Base-by-base conservation (phyloP, 2,113 vertebrate genomes). In the Dicrurus megarhynchus region DNA sequence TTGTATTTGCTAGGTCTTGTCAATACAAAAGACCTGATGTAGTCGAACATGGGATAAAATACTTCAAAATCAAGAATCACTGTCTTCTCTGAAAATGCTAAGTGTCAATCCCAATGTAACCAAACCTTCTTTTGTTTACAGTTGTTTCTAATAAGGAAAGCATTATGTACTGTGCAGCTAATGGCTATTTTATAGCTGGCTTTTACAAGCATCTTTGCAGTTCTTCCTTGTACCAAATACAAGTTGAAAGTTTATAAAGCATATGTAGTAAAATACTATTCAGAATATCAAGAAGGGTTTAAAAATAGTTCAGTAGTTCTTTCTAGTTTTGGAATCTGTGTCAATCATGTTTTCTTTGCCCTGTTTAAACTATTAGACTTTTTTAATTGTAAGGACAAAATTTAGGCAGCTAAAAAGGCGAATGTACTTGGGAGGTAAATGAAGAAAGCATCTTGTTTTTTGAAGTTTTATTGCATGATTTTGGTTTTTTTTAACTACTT, bases 1-100 rank as follows among this genome's bases (percentile, higher is more conserved):
- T 97, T 97, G 96, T 97, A 92, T 97, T 97, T 96, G 83, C 86
- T 97, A 97, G 94, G 74, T 96, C 96, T 97, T 97, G 93, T 97
- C 95, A 97, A 23, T 97, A 96, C 87, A 97, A 97, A 97, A 96
- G 94, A 94, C 93, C 93, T 97, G 95, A 92, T 96, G 92, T 95
- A 97, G 95, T 96, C 87, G 83, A 97, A 87, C 95, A 94, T 96
- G 95, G 96, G 83, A 96, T 97, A 97, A 97, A 97, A 97, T 96
- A 90, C 96, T 96, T 74, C 94, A 96, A 35, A 93, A 80, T 78
- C 95, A 97, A 96, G 93, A 97, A 95, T 96, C 96, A 61, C 96
- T 97, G 83, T 97, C 96, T 97, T 85, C 95, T 94, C 91, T 95
- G 93, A 97, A 96, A 96, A 96, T 97, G 95, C 88, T 96, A 95